Percentiles rank a stretch among this genome's conserved stretches.
Conservation (phyloP, 2,888 invertebrate genomes). For the Caprella mutica region DNA sequence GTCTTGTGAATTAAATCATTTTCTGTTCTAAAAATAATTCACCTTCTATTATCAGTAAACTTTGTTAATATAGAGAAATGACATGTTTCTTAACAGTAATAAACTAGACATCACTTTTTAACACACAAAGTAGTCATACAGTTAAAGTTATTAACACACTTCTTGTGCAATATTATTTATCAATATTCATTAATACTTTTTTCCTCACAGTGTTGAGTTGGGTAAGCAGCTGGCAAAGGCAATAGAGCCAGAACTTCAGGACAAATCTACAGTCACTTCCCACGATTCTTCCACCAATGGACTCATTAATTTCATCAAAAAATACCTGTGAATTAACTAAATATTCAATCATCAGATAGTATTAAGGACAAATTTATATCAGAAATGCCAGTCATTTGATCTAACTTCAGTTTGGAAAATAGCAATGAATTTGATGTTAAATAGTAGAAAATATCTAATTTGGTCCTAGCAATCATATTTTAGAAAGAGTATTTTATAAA, state of each 20-base stretch:
- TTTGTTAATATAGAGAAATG: too few relatives aligned
- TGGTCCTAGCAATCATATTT: too few relatives aligned
- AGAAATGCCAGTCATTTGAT: too few relatives aligned
- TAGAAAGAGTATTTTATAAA: too few relatives aligned
- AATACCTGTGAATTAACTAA: constrained; percentile 32
- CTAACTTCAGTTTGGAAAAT: too few relatives aligned
- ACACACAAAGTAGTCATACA: neutral
- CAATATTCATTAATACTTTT: constrained; percentile 8
- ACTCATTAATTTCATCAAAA: constrained; percentile 80
- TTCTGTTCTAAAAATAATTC: too few relatives aligned
- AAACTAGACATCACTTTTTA: neutral
- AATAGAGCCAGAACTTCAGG: constrained; percentile 77
- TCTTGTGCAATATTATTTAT: neutral
- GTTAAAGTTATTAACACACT: neutral
- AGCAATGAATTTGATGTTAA: too few relatives aligned
- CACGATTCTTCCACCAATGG: constrained; percentile 97
- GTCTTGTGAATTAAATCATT: too few relatives aligned
- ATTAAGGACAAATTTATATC: too few relatives aligned
- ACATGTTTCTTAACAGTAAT: too few relatives aligned
- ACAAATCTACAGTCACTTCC: constrained; percentile 50
- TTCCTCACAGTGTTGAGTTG: constrained; percentile 65
- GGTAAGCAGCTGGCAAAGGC: constrained; percentile 97
- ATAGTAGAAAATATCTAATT: too few relatives aligned
- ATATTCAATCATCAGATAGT: neutral
- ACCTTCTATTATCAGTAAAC: too few relatives aligned